Evolutionary conservation across 2,888 invertebrate species (phyloP), one percentile per base, ranked within the genome.

Genomic region (Acleris emargana): DNA sequence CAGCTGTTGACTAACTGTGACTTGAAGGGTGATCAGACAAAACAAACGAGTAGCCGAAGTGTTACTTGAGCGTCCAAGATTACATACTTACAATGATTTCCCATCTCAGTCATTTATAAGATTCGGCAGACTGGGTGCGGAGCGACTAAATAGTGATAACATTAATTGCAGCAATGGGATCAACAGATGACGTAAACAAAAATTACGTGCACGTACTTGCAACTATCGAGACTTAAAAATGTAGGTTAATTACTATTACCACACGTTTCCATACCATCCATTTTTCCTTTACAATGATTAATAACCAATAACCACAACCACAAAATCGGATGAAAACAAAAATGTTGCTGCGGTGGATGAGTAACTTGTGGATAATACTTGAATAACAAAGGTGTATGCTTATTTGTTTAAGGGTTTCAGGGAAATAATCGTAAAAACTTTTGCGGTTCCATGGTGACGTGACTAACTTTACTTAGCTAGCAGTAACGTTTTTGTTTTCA

Each of bases 241-340:
- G 54, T 54, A 20, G 42, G 42, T 42, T 42, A 54, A 42, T 54
- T 20, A 42, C 38, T 42, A 42, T 42, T 42, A 42, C 54, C 38
- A 54, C 42, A 54, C 5, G 13, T 18, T 18, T 17, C 17, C 28
- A n/a, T 13, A 32, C 17, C 38, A 20, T 20, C 25, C 25, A n/a
- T 53, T 32, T 53, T 22, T 61, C 53, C 53, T 53, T 25, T 18
- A 47, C 28, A n/a, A 13, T 38, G 38, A 38, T 38, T 38, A 38
- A 38, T 38, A 38, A 38, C 38, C 38, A n/a, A 17, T 38, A 38
- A 38, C 38, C 38, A n/a, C n/a, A 17, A 53, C 54, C 42, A 20
- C 58, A 59, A 64, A 59, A 54, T 28, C 49, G 59, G 49, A 59
- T 38, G 38, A 25, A 58, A 45, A n/a, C 13, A 5, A 17, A 45